These are phyloP conservation scores for Plagodis pulveraria DNA, from an alignment of 2,888 invertebrate species.

Conservation along the genomic window DNA sequence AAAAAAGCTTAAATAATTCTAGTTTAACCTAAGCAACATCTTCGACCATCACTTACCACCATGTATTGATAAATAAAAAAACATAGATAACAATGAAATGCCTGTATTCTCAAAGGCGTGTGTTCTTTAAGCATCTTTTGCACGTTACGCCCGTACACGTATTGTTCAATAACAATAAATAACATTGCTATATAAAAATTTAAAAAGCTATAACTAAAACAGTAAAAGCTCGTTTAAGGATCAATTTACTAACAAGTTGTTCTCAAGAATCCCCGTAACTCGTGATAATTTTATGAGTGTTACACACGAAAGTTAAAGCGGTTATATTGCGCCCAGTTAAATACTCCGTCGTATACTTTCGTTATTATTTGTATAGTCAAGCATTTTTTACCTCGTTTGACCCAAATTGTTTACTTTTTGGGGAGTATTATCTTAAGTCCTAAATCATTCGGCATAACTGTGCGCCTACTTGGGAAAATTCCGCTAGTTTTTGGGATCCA, in stretches of 20 bases:
- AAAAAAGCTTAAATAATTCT: no score
- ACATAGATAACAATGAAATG: no score
- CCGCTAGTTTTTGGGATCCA: constrained; percentile 34
- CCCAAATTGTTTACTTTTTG: constrained; percentile 52
- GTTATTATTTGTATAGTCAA: constrained; percentile 33
- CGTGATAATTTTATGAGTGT: constrained; percentile 74
- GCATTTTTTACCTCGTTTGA: constrained; percentile 49
- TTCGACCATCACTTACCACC: no score
- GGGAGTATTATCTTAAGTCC: constrained; percentile 40
- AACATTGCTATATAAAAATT: constrained; percentile 4
- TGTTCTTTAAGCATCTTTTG: no score
- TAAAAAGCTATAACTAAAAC: constrained; percentile 32
- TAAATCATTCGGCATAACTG: constrained; percentile 41
- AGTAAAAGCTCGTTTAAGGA: constrained; percentile 47
- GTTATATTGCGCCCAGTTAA: constrained; percentile 52
- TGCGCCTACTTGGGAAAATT: constrained; percentile 38
- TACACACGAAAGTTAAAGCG: constrained; percentile 74
- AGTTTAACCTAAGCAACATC: no score
- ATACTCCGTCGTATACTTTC: constrained; percentile 28
- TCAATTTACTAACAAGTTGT: constrained; percentile 73
- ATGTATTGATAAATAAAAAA: no score
- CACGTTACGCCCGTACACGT: no score
- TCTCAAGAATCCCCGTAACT: constrained; percentile 68
- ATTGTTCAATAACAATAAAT: neutral
- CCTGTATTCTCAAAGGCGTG: no score